Evolutionary conservation across 2,797 vertebrate species (phyloP).

Genomic region (Microctenopoma stevenorrisi): DNA sequence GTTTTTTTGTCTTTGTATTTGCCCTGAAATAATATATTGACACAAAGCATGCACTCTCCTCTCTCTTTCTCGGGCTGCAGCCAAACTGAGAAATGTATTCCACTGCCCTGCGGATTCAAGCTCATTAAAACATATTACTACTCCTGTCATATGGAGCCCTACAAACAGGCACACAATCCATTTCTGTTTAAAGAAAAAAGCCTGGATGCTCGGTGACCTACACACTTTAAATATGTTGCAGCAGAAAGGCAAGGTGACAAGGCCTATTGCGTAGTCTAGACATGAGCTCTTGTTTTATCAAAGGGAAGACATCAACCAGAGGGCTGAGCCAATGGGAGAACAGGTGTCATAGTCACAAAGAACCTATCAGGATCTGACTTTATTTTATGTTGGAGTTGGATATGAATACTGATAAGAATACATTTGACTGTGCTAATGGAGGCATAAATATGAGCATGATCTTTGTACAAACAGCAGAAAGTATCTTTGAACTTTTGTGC

Average conservation of each 20-base stretch:
- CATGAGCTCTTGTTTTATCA: constrained; percentile 66
- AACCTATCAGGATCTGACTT: constrained; percentile 63
- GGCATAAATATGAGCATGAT: constrained; percentile 33
- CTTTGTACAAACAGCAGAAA: constrained; percentile 11
- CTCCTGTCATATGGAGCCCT: constrained; percentile 38
- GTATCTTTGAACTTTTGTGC: constrained; percentile 31
- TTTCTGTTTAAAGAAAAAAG: constrained; percentile 31
- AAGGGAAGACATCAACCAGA: constrained; percentile 67
- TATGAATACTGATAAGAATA: constrained; percentile 64
- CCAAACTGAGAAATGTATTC: constrained; percentile 61
- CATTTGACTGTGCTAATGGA: constrained; percentile 36
- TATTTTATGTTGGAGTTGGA: constrained; percentile 45
- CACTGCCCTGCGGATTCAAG: constrained; percentile 32
- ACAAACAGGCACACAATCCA: constrained; percentile 48
- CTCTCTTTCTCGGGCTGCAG: background rate
- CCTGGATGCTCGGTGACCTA: constrained; percentile 36
- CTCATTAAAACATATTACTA: constrained; percentile 61
- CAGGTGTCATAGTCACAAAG: constrained; percentile 60
- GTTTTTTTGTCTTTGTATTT: constrained; percentile 22
- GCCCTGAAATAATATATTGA: constrained; percentile 50
- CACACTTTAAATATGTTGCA: constrained; percentile 51
- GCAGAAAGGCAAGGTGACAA: constrained; percentile 53
- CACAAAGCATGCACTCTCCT: constrained; percentile 20
- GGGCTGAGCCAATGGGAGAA: constrained; percentile 62
- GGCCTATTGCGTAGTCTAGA: constrained; percentile 61